These are phyloP conservation scores for Latrodectus geometricus DNA, from an alignment of 1,140 invertebrate species.

Conservation along the genomic window DNA sequence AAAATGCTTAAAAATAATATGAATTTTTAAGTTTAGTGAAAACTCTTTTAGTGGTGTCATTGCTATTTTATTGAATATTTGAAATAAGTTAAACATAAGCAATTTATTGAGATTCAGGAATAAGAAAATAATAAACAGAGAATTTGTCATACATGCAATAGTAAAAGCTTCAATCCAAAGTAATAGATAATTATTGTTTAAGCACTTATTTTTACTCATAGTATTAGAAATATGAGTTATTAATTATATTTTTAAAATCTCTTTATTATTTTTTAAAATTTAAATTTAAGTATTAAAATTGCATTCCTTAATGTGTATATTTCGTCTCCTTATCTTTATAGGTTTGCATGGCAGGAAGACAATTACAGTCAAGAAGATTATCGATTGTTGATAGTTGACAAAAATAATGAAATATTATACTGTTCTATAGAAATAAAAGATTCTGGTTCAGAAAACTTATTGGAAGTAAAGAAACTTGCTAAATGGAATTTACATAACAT, in stretches of 20 bases:
- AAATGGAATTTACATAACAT: conserved; percentile 31
- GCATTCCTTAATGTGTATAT: background rate
- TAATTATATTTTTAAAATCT: background rate
- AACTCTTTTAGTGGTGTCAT: no score
- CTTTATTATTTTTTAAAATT: background rate
- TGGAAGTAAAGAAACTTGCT: conserved; percentile 1
- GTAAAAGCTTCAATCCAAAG: background rate
- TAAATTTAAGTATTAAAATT: background rate
- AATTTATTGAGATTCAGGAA: no score
- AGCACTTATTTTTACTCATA: background rate
- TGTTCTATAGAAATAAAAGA: conserved; percentile 12
- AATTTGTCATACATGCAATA: no score
- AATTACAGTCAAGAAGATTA: conserved; percentile 38
- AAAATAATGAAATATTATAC: conserved; percentile 28
- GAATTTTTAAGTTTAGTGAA: no score
- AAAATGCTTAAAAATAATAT: no score
- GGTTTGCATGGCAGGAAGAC: conserved; percentile 55
- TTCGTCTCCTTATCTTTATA: background rate
- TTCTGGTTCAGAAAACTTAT: background rate
- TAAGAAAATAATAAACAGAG: no score
- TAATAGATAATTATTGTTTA: background rate
- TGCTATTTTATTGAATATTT: no score
- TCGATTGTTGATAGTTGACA: background rate
- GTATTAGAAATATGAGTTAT: background rate
- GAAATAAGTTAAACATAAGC: no score